Evolutionary conservation across 2,888 invertebrate species (phyloP), one percentile per base, ranked within the genome.

Genomic region (Chaitophorus viminalis): DNA sequence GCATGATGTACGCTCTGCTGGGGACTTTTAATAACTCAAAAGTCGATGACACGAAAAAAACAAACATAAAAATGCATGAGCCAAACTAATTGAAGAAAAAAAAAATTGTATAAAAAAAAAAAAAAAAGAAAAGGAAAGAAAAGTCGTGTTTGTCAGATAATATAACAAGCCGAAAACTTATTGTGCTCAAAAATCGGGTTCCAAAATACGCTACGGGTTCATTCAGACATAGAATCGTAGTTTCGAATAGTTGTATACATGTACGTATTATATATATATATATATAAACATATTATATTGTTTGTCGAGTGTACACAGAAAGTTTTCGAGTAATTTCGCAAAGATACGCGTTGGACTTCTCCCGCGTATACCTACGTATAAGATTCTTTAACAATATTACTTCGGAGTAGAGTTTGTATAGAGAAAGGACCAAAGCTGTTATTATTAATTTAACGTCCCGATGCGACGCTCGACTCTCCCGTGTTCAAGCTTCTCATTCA

Each of bases 381-480:
- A 54, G 29, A 60, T 29, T 60, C 83, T 83, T 65, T 83, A 65
- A 75, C 74, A 39, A 39, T 39, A 39, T 39, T 65, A 70, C 70
- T n/a, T n/a, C n/a, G 6, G 18, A 70, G 82, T 31, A 82, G n/a
- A 14, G 46, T 46, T 6, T 3, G 3, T 6, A 6, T 3, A 11
- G 21, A 4, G 33, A 8, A n/a, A 9, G 9, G n/a, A 21, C 1
- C 33, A 75, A 83, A 65, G 75, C 83, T 39, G 65, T 65, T 75
- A 18, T 83, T 75, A 83, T 83, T 75, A 82, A 74, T 75, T 75
- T 39, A 75, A 83, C 39, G 36, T 21, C 60, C 33, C 21, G 8
- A 31, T 2, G 4, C 25, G 39, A 78, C 25, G 31, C 52, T 82
- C 31, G 39, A 83, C 33, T 65, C n/a, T 9, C 46, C 14, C 11